Percentiles rank a stretch among this genome's conserved stretches.
phyloP scores from a whole-genome alignment of 2,888 invertebrate genomes.

The Taphrorychus bicolor region DNA sequence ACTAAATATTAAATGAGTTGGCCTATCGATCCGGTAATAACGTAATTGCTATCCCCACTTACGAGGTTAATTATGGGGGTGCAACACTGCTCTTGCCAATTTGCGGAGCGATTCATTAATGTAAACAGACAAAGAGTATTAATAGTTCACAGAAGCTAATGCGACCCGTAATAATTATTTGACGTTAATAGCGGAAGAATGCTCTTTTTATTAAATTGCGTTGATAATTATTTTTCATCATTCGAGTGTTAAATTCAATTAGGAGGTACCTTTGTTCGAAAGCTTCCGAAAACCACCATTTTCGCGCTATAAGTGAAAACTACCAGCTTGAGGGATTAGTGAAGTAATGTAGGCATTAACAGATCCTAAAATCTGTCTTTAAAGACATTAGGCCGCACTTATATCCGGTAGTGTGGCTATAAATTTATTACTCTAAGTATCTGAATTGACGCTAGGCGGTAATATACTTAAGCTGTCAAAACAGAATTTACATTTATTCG shows the following conservation, averaged over 20 bases:
- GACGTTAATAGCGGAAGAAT: neutral
- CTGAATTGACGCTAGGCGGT: slow-evolving; percentile 15
- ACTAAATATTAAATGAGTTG: slow-evolving; percentile 13
- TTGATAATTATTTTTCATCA: neutral
- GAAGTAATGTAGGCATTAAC: slow-evolving; percentile 9
- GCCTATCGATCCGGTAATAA: slow-evolving; percentile 14
- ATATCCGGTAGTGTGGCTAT: slow-evolving; percentile 12
- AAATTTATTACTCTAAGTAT: slow-evolving; percentile 12
- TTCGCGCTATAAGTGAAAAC: no score
- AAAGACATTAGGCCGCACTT: neutral
- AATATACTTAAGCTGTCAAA: slow-evolving; percentile 39
- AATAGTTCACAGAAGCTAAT: slow-evolving; percentile 11
- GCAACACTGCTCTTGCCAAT: slow-evolving; percentile 15
- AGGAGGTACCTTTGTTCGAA: neutral
- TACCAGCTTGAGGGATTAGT: no score
- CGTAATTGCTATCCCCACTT: slow-evolving; percentile 17
- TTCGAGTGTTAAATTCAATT: neutral
- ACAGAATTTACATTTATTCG: slow-evolving; percentile 32
- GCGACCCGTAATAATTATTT: neutral
- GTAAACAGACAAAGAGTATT: slow-evolving; percentile 13
- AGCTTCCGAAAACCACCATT: neutral
- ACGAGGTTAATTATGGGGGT: slow-evolving; percentile 17
- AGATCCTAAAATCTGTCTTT: slow-evolving; percentile 6
- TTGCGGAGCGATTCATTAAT: slow-evolving; percentile 18
- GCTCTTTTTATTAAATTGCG: neutral